Conservation (phyloP, 2,797 vertebrate species). For the Ispidina picta region DNA sequence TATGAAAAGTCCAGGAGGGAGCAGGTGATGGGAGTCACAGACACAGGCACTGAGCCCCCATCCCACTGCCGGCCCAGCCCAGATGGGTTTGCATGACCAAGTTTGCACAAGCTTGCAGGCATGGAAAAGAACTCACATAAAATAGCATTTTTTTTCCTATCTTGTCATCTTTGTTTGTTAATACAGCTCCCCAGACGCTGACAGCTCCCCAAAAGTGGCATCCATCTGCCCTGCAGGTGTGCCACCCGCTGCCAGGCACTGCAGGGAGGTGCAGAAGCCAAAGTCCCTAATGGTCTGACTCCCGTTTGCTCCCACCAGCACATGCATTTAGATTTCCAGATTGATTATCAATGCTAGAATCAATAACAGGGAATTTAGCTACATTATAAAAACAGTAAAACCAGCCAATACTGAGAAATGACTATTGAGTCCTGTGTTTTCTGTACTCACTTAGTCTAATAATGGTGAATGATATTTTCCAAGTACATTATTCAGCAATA, state of each 20-base stretch:
- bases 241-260: not conserved
- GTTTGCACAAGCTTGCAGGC: not conserved
- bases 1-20: conserved; percentile 52
- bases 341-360: conserved; percentile 69
- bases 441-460: conserved; percentile 68
- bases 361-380: conserved; percentile 74
- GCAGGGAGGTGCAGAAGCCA: not conserved
- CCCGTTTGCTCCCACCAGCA: not conserved
- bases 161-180: not conserved
- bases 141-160: not conserved
- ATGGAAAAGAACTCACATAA: not conserved
- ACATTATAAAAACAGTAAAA: conserved; percentile 66
- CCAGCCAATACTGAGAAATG: conserved; percentile 72
- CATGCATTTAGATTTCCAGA: conserved; percentile 65
- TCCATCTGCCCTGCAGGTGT: not conserved
- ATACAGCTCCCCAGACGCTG: not conserved
- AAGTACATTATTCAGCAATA: conserved; percentile 76
- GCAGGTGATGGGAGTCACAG: conserved; percentile 14
- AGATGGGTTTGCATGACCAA: not conserved
- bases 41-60: not conserved
- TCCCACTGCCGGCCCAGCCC: not conserved
- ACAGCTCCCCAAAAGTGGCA: not conserved
- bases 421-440: conserved; percentile 69
- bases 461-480: conserved; percentile 65
- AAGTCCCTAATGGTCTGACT: not conserved